Evolutionary conservation across 2,888 invertebrate species (phyloP).

Genomic region (Danaus chrysippus): DNA sequence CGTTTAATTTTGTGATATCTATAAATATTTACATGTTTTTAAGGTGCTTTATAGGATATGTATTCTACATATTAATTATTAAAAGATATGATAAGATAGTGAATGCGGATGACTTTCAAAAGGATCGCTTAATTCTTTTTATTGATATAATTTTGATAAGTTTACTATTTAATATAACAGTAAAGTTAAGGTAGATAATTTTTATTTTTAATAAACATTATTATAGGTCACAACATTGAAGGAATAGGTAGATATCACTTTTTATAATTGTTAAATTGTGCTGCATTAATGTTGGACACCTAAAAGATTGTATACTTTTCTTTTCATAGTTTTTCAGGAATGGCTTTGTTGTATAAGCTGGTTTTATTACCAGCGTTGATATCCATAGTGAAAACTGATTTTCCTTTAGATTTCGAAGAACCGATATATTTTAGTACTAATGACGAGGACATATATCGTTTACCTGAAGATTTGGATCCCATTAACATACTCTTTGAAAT

Average conservation of each 20-base stretch:
- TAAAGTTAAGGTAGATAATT: neutral
- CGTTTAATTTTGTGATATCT: no score
- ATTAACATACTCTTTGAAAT: slow-evolving; percentile 74
- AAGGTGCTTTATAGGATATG: no score
- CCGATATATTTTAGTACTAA: slow-evolving; percentile 33
- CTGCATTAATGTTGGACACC: neutral
- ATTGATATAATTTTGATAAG: slow-evolving; percentile 1
- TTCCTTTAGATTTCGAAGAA: slow-evolving; percentile 51
- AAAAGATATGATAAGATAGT: slow-evolving; percentile 1
- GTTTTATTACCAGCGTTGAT: slow-evolving; percentile 46
- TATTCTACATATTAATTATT: neutral
- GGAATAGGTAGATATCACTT: slow-evolving; percentile 17
- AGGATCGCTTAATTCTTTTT: neutral
- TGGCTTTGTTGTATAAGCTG: slow-evolving; percentile 42
- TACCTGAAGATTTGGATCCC: slow-evolving; percentile 72
- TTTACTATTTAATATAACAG: neutral
- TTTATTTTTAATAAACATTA: slow-evolving; percentile 12
- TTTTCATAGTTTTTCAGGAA: slow-evolving; percentile 40
- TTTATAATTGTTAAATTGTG: neutral
- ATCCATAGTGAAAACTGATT: slow-evolving; percentile 46
- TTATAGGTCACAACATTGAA: slow-evolving; percentile 3
- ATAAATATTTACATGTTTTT: no score
- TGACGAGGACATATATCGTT: slow-evolving; percentile 44
- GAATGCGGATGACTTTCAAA: neutral
- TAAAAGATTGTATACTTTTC: neutral